These are phyloP conservation scores for Nettapus auritus DNA, from an alignment of 2,113 vertebrate species.

Conservation along the genomic window DNA sequence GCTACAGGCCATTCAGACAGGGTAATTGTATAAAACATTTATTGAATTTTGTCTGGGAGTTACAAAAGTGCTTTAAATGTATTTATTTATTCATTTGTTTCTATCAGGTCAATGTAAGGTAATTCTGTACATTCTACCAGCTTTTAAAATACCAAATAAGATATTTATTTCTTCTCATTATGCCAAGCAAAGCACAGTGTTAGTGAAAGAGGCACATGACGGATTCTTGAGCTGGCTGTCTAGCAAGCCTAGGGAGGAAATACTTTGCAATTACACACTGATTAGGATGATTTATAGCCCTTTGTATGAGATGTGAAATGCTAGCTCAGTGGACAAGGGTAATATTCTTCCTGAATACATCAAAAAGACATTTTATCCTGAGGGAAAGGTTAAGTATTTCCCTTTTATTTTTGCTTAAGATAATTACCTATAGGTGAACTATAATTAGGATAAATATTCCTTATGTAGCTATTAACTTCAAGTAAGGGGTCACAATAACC, in stretches of 20 bases:
- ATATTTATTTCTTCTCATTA: neutral
- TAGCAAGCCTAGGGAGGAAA: neutral
- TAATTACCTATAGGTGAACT: neutral
- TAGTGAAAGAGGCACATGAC: neutral
- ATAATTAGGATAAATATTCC: neutral
- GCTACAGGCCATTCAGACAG: constrained; percentile 93
- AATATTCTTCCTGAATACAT: neutral
- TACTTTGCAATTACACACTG: neutral
- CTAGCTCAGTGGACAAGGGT: neutral
- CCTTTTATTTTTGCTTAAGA: neutral
- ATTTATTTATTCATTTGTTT: neutral
- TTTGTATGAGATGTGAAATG: neutral
- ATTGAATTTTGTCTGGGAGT: neutral
- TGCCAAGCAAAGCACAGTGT: neutral
- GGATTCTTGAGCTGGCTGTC: neutral
- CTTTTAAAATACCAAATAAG: neutral
- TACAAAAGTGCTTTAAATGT: neutral
- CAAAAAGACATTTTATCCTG: neutral
- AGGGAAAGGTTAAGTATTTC: neutral
- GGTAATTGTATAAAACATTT: constrained; percentile 70
- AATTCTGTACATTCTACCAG: neutral
- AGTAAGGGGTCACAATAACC: neutral
- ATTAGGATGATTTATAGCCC: neutral
- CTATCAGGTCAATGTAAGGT: neutral
- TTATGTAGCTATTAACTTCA: neutral